A percentile compares a stretch with the other conserved stretches of the same genome.
Evolutionary conservation across 2,888 invertebrate species (phyloP).

Genomic region (Eupsilia transversa): DNA sequence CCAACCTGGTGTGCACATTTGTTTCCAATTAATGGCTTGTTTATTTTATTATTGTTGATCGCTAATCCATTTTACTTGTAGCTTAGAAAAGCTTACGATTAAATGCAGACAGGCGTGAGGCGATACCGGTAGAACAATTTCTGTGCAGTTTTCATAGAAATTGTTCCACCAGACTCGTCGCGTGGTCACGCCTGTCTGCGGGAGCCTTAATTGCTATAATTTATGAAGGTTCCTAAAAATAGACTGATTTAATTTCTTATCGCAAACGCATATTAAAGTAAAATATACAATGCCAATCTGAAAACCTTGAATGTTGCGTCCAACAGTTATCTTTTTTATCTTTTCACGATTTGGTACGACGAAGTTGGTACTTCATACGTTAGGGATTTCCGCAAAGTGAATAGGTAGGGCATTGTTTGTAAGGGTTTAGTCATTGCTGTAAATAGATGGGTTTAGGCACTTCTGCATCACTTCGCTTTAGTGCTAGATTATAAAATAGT

Average conservation of each 20-base stretch:
- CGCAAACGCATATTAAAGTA: neutral
- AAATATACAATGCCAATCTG: conserved; percentile 12
- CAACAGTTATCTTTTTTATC: conserved; percentile 39
- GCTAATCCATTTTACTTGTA: no score
- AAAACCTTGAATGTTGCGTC: conserved; percentile 35
- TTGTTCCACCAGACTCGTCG: no score
- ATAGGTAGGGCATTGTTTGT: conserved; percentile 24
- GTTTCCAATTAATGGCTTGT: neutral
- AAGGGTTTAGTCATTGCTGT: conserved; percentile 43
- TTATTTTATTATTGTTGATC: neutral
- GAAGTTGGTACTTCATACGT: conserved; percentile 26
- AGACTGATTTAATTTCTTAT: neutral
- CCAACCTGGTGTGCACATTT: no score
- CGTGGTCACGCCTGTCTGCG: no score
- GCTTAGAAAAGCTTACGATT: no score
- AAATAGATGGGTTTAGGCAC: conserved; percentile 44
- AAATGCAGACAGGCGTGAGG: no score
- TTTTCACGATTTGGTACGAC: conserved; percentile 35
- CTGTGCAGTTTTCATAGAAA: no score
- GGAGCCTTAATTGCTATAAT: no score
- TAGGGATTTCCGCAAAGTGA: conserved; percentile 41
- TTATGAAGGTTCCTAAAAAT: neutral
- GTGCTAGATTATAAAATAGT: neutral
- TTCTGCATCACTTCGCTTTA: conserved; percentile 23
- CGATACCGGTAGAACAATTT: no score